phyloP scores from a whole-genome alignment of 2,113 vertebrate genomes.

The Cryptomyrus ogoouensis region DNA sequence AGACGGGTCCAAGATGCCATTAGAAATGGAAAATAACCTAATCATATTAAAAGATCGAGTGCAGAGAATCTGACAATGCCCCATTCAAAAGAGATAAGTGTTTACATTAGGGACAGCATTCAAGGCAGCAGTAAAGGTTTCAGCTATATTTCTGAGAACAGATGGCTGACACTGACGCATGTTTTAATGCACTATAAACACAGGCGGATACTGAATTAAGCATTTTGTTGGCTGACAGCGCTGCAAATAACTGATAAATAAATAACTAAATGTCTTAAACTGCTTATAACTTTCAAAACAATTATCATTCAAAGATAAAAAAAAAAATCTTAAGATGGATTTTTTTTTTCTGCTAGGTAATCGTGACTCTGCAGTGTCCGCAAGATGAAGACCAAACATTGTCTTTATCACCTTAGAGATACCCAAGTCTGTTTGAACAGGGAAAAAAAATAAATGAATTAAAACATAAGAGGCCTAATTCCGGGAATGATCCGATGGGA shows the following conservation, averaged over 20 bases:
- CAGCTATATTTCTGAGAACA: background rate
- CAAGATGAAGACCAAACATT: background rate
- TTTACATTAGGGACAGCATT: background rate
- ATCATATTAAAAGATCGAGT: background rate
- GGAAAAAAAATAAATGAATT: background rate
- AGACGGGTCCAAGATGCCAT: background rate
- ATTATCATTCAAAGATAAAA: background rate
- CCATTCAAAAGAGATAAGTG: background rate
- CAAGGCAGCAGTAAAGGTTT: background rate
- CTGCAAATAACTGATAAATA: background rate
- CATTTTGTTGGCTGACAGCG: background rate
- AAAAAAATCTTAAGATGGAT: background rate
- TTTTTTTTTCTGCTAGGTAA: background rate
- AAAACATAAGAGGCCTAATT: conserved; percentile 28
- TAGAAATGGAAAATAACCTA: background rate
- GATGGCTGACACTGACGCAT: background rate
- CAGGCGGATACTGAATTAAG: background rate
- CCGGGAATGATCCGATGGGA: conserved; percentile 9
- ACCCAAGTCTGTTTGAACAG: background rate
- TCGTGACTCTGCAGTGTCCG: background rate
- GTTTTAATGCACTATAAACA: background rate
- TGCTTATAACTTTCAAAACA: background rate
- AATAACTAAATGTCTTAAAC: background rate
- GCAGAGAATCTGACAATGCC: background rate
- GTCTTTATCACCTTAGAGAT: background rate